Conservation (phyloP, 2,113 vertebrate genomes). For the Bufo bufo region DNA sequence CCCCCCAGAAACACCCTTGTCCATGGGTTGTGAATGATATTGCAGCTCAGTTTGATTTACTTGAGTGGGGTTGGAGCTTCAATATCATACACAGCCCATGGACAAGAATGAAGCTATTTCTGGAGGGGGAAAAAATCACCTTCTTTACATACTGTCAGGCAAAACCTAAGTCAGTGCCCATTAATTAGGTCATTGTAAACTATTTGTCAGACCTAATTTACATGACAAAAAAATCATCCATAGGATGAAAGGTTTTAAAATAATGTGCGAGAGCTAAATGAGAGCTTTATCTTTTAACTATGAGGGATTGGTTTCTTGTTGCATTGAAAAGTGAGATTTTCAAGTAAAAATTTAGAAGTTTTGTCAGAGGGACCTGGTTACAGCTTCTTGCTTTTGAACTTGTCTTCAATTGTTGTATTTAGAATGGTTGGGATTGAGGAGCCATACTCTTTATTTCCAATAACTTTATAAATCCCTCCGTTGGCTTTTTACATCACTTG, state of each 20-base stretch:
- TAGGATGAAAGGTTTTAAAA: neutral
- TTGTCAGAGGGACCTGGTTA: neutral
- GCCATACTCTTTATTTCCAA: neutral
- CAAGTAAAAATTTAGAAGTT: neutral
- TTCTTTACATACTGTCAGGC: neutral
- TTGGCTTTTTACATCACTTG: slow-evolving; percentile 5
- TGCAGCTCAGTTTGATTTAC: neutral
- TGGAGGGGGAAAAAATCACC: neutral
- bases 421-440: neutral
- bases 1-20: neutral
- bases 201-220: neutral
- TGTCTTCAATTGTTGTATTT: neutral
- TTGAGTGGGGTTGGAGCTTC: neutral
- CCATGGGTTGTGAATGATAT: neutral
- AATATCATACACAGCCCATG: neutral
- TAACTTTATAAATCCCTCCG: neutral
- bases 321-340: neutral
- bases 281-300: neutral
- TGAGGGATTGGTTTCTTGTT: neutral
- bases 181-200: neutral
- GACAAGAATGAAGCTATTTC: neutral
- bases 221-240: neutral
- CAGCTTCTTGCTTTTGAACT: neutral
- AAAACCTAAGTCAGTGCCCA: neutral
- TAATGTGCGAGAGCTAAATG: neutral